Evolutionary conservation across 2,888 invertebrate genomes (phyloP), one percentile per base, ranked within the genome.

Genomic region (Hirtodrosophila duncani): DNA sequence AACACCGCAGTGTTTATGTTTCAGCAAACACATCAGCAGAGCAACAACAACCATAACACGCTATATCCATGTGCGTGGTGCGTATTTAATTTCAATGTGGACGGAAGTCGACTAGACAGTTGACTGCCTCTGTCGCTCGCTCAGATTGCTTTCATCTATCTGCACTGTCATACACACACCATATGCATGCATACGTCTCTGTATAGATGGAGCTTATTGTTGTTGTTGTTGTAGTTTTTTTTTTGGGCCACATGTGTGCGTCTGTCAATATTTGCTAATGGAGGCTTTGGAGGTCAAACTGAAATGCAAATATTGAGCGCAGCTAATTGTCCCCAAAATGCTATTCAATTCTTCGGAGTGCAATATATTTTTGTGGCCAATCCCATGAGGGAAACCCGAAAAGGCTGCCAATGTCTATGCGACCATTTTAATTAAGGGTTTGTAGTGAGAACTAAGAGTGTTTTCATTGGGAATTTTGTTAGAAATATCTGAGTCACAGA

Each of bases 91-190:
- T 74, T 78, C 72, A 63, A 66, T 61, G 36, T 61, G 36, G 58
- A 75, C 79, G 81, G 81, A 75, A 79, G 71, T 81, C 45, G 74
- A 67, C 75, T 70, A 81, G 74, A 81, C 74, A 67, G 75, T 48
- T 49, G 64, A 66, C 78, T 66, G 81, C 51, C 38, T 58, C 49
- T n/a, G n/a, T n/a, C n/a, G 31, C n/a, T 49, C 39, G 43, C 44
- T 37, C 41, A 63, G 58, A 63, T 67, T 63, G 49, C 30, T 50
- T 49, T 52, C n/a, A 51, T 48, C 55, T 53, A 33, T 37, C 27
- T 18, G 26, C 17, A n/a, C 10, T 23, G 26, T 21, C 14, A 11
- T 17, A 36, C 23, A 11, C 20, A n/a, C 30, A n/a, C 16, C n/a
- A 29, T 6, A 3, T 21, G 29, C 41, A 18, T 21, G 20, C 27